Percentiles rank a stretch among this genome's conserved stretches.
Conservation (phyloP, 2,888 invertebrate species). For the Eudasyphora cyanicolor region DNA sequence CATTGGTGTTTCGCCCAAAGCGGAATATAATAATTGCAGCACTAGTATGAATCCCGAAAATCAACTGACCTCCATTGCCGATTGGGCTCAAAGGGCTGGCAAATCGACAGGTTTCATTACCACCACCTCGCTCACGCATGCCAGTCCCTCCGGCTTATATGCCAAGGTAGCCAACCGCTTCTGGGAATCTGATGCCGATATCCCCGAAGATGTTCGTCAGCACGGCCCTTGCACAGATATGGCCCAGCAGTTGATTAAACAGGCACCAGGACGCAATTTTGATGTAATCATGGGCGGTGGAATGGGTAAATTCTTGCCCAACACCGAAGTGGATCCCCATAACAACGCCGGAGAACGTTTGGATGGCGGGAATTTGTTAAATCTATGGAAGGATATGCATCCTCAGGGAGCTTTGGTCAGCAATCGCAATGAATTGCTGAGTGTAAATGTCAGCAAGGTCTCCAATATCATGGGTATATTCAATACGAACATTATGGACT, state of each 20-base stretch:
- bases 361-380: constrained; percentile 85
- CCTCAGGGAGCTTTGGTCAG: constrained; percentile 82
- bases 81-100: constrained; percentile 84
- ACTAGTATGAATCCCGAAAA: constrained; percentile 82
- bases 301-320: constrained; percentile 84
- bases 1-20: constrained; percentile 87
- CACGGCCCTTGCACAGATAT: constrained; percentile 88
- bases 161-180: constrained; percentile 84
- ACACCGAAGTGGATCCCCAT: constrained; percentile 79
- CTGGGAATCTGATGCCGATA: constrained; percentile 86
- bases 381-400: constrained; percentile 84
- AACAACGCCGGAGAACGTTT: constrained; percentile 81
- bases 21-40: constrained; percentile 83
- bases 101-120: constrained; percentile 86
- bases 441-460: constrained; percentile 79
- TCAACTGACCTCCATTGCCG: constrained; percentile 84
- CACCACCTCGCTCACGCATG: constrained; percentile 89
- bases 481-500: constrained; percentile 24
- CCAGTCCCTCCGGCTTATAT: constrained; percentile 86
- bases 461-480: constrained; percentile 82
- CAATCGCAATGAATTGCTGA: constrained; percentile 82
- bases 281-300: constrained; percentile 91
- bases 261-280: constrained; percentile 85
- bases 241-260: constrained; percentile 86
- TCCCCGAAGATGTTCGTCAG: constrained; percentile 72